Base-by-base conservation (phyloP, 2,797 vertebrate species). In the Enteromius treurensis region DNA sequence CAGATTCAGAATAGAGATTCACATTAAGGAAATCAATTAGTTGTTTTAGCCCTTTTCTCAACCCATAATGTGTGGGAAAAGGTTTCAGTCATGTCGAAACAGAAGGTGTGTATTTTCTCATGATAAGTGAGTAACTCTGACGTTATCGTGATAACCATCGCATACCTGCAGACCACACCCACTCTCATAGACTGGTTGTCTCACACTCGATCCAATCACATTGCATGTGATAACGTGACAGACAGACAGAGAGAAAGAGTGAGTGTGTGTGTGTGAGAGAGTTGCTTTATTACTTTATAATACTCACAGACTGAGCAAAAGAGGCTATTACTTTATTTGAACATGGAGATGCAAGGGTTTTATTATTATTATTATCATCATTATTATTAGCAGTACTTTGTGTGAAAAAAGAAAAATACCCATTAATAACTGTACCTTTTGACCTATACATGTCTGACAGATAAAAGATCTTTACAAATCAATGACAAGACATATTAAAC, bases 151-250 rank as follows among this genome's bases (percentile, higher is more conserved):
- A 78, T 70, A 78, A 70, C 65, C 64, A 83, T 78, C 51, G 17
- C 51, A 83, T 83, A 83, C 74, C 81, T 83, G 49, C 65, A 83
- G 75, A 69, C 37, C 65, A 83, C 75, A 83, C 81, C 81, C 74
- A 69, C 75, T 32, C 42, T 70, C 49, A 23, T 26, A 49, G 62
- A 81, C 64, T 77, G 73, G 73, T 69, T 53, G 29, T 19, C 17
- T 32, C 23, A 60, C 34, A 34, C 51, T 69, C 19, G 7, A 77
- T 45, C 64, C 74, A 83, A 83, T 83, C 64, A 70, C 49, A 49
- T 3, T 1, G 74, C 37, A 15, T 64, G 62, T 64, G 26, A 64
- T 76, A 14, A 17, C 13, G 37, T 83, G 64, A 32, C 79, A 81
- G 40, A 73, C 51, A 58, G 51, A 64, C 37, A 77, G 3, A 13